Conservation (phyloP, 92 coral and sea anemone genomes). For the Phymanthus crucifer region DNA sequence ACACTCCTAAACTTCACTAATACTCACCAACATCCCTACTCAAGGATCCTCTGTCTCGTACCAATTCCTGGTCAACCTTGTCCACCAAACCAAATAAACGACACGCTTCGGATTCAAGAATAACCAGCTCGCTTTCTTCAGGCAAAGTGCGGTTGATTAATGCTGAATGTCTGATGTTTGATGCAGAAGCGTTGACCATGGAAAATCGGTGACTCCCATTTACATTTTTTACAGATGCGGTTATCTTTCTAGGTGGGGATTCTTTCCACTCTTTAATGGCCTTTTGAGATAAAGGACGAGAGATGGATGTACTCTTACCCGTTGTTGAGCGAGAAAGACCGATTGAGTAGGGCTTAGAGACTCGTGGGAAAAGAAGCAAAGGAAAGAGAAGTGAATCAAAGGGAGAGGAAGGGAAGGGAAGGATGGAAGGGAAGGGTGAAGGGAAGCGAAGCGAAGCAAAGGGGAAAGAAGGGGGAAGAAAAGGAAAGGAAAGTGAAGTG, state of each 20-base stretch:
- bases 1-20: background rate
- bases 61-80: slow-evolving; percentile 19
- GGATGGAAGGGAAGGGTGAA: background rate
- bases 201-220: background rate
- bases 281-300: background rate
- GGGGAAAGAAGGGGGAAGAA: background rate
- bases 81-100: slow-evolving; percentile 28
- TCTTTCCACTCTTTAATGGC: slow-evolving; percentile 32
- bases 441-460: background rate
- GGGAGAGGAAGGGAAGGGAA: background rate
- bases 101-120: slow-evolving; percentile 1
- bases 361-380: background rate
- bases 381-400: background rate
- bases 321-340: no score
- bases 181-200: background rate
- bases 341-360: no score
- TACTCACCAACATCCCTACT: slow-evolving; percentile 19
- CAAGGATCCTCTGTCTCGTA: background rate
- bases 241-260: background rate
- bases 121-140: slow-evolving; percentile 31
- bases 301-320: no score
- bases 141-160: slow-evolving; percentile 9
- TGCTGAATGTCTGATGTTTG: background rate
- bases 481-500: background rate
- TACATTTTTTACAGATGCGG: background rate